Base-by-base conservation (phyloP, 2,797 vertebrate species). In the Hippocampus kuda region DNA sequence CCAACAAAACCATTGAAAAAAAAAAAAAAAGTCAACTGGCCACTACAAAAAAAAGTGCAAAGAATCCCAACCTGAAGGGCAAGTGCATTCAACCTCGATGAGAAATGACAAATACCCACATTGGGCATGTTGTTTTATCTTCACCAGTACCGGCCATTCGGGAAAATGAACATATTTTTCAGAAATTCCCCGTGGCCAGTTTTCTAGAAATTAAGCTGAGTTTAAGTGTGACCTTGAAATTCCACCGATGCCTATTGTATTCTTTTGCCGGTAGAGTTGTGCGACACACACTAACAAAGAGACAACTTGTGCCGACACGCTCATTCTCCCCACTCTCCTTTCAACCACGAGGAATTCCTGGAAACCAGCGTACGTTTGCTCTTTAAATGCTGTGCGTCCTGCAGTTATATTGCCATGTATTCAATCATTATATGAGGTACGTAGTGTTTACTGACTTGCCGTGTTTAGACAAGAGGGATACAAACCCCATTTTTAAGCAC, bases 381-480 rank as follows among this genome's bases (percentile, higher is more conserved):
- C 34, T 54, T 24, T 26, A 56, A 67, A 24, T 56, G 30, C 27
- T 38, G 8, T 26, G 22, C 8, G 15, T 20, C 15, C 30, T 59
- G 15, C 3, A 7, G 24, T 51, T 63, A 15, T 59, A 18, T 59
- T 41, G 22, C 26, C 26, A 2, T 10, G 56, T 51, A 22, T 54
- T 24, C 62, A 64, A 64, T 65, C 6, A 26, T 48, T 16, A 48
- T 49, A 48, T 65, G 24, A 65, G 48, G 13, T 27, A 67, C 13
- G 16, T 56, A 26, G 34, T 56, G 49, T 67, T 56, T 54, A 67
- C 26, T 16, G 15, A 48, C 26, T 24, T 20, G 46, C 15, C 46
- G 8, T 67, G 66, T 42, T 67, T 56, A 56, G 53, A 56, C 66
- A 67, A 51, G 65, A 53, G 48, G 44, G 30, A 27, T 10, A 46